phyloP scores from a whole-genome alignment of 2,113 vertebrate species.

The Labrus mixtus region DNA sequence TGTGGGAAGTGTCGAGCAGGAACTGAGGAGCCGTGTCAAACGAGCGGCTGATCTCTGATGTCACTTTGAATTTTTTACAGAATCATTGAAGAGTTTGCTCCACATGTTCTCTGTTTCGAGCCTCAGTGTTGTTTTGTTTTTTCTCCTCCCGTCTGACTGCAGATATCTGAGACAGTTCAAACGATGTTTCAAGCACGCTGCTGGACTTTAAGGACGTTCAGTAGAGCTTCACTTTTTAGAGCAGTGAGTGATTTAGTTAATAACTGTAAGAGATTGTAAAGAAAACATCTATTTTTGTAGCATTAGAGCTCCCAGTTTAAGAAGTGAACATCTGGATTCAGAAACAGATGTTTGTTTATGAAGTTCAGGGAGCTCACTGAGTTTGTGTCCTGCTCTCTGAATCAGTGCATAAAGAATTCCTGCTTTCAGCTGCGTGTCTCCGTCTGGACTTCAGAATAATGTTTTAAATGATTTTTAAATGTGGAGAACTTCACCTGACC shows the following conservation, averaged over 20 bases:
- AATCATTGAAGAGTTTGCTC: no score
- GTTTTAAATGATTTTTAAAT: constrained; percentile 5
- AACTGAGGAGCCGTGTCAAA: not conserved
- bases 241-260: constrained; percentile 6
- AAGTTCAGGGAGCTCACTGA: constrained; percentile 11
- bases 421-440: not conserved
- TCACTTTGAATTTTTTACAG: no score
- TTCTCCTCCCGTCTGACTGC: constrained; percentile 1
- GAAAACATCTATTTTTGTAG: constrained; percentile 58
- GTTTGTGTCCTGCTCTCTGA: constrained; percentile 5
- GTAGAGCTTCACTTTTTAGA: constrained; percentile 15
- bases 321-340: not conserved
- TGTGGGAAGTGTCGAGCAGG: no score
- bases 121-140: not conserved
- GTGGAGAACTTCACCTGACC: not conserved
- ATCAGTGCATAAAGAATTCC: not conserved
- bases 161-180: constrained; percentile 7
- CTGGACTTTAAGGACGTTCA: constrained; percentile 14
- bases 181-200: not conserved
- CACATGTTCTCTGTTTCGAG: no score
- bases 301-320: constrained; percentile 21
- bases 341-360: not conserved
- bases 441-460: not conserved
- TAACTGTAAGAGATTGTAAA: constrained; percentile 16
- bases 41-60: not conserved